These are phyloP conservation scores for Heliconius himera DNA, from an alignment of 1,140 invertebrate species.

Conservation along the genomic window DNA sequence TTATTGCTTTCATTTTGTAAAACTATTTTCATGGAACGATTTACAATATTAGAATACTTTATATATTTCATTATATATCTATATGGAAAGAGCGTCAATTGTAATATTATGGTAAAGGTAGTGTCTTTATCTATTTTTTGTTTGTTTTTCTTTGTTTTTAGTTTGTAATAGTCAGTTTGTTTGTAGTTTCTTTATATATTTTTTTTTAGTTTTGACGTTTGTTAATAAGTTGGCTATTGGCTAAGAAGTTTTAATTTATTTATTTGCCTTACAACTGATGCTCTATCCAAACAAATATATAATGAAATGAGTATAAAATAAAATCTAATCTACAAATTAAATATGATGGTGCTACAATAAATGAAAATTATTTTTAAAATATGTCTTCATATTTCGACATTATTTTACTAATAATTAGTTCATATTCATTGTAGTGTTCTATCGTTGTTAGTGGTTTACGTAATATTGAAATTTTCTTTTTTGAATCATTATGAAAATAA, in stretches of 20 bases:
- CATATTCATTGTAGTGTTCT: too few species aligned
- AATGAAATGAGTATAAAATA: neutral
- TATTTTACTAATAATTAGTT: neutral
- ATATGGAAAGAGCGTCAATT: neutral
- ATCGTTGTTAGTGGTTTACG: too few species aligned
- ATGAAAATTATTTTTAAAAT: neutral
- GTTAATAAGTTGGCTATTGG: too few species aligned
- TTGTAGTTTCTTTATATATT: too few species aligned
- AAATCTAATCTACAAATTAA: constrained; percentile 8
- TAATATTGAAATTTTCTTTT: too few species aligned
- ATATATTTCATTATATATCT: neutral
- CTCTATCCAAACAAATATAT: neutral
- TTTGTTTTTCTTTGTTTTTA: too few species aligned
- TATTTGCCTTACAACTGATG: neutral
- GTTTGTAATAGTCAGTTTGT: too few species aligned
- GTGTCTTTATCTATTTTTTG: neutral
- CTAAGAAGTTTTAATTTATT: too few species aligned
- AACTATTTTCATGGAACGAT: neutral
- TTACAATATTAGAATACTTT: constrained; percentile 10
- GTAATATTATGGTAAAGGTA: neutral
- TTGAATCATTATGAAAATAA: too few species aligned
- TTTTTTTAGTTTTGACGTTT: too few species aligned
- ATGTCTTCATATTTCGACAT: neutral
- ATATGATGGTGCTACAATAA: constrained; percentile 3
- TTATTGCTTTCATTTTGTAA: neutral